Conservation (phyloP, 1,140 invertebrate species). For the Drosophila parabipectinata region DNA sequence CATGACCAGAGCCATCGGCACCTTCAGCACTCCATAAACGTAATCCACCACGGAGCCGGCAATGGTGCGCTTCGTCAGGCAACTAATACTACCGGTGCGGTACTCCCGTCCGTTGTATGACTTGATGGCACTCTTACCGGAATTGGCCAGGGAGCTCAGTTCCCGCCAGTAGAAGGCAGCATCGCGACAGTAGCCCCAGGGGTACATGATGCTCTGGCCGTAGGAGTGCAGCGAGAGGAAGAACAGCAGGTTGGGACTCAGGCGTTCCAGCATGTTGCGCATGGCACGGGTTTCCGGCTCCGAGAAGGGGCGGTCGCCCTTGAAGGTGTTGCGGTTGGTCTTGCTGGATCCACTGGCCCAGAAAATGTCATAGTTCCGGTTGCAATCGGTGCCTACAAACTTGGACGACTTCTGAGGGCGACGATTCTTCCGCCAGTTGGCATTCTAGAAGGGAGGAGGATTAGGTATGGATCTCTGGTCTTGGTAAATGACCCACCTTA, state of each 20-base stretch:
- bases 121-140: slow-evolving; percentile 84
- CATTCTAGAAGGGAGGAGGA: slow-evolving; percentile 58
- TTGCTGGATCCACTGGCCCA: slow-evolving; percentile 87
- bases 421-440: slow-evolving; percentile 86
- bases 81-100: slow-evolving; percentile 73
- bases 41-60: slow-evolving; percentile 90
- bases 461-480: neutral
- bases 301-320: slow-evolving; percentile 89
- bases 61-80: slow-evolving; percentile 85
- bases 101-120: slow-evolving; percentile 85
- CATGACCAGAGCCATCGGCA: slow-evolving; percentile 89
- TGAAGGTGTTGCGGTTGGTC: slow-evolving; percentile 88
- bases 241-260: slow-evolving; percentile 86
- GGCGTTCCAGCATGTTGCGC: slow-evolving; percentile 85
- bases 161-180: slow-evolving; percentile 68
- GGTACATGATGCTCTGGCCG: slow-evolving; percentile 86
- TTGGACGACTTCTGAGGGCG: slow-evolving; percentile 68
- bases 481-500: slow-evolving; percentile 35
- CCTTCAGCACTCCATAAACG: slow-evolving; percentile 86
- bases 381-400: slow-evolving; percentile 87
- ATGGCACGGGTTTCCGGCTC: slow-evolving; percentile 89
- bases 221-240: slow-evolving; percentile 90
- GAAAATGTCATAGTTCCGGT: slow-evolving; percentile 88
- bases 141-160: slow-evolving; percentile 79
- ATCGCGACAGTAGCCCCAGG: slow-evolving; percentile 86